Percentiles rank a stretch among this genome's conserved stretches.
Evolutionary conservation across 2,797 vertebrate species (phyloP).

Genomic region (Cynopterus sphinx): DNA sequence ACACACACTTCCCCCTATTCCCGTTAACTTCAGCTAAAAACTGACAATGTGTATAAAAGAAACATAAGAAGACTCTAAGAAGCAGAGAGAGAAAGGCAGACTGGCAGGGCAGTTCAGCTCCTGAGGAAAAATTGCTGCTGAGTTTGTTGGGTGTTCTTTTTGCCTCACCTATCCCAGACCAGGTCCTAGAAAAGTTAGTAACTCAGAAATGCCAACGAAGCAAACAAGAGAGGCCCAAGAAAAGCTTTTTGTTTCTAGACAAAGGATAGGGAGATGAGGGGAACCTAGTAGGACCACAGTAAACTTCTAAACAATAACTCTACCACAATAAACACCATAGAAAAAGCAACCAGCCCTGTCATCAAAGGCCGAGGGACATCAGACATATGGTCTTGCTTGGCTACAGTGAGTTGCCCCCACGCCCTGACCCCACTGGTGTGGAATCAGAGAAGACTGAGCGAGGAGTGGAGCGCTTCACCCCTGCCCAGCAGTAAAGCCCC

Average conservation of each 20-base stretch:
- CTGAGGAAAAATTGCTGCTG: neutral
- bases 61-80: neutral
- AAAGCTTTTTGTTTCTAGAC: neutral
- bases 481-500: neutral
- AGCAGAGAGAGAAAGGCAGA: neutral
- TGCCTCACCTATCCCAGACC: neutral
- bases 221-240: neutral
- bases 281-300: neutral
- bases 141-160: neutral
- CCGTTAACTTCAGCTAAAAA: neutral
- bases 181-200: too few species aligned
- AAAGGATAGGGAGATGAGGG: neutral
- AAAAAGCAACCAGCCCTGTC: neutral
- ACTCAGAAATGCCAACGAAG: neutral
- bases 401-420: accelerated
- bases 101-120: neutral
- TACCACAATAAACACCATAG: neutral
- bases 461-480: neutral
- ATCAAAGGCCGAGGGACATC: neutral
- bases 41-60: neutral
- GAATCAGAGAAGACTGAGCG: neutral
- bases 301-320: neutral
- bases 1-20: neutral
- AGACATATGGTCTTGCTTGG: neutral
- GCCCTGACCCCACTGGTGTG: too few species aligned